Evolutionary conservation across 2,113 vertebrate genomes (phyloP), one percentile per base, ranked within the genome.

Genomic region (Numida meleagris): DNA sequence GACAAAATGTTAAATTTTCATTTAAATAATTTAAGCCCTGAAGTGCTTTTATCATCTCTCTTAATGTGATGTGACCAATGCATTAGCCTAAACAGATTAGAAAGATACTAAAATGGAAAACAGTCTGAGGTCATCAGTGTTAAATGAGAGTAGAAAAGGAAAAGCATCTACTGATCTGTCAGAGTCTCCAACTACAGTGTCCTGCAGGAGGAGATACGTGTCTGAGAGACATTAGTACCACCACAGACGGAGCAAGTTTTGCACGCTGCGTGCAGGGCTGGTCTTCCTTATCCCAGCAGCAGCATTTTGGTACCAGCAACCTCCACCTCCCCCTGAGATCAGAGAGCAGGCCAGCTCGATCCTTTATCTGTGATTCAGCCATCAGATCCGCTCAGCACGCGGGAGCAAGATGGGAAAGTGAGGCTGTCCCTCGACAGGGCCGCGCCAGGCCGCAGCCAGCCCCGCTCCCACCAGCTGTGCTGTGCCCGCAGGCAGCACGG

Each of bases 401-500:
- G 18, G 67, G 31, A 77, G 58, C 71, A 3, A 16, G 63, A 57
- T 4, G 15, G 19, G n/a, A 25, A 36, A 23, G 59, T 46, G 53
- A 29, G 46, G 25, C 55, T 8, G 1, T 3, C 19, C 76, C 3
- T 2, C 0, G 0, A 24, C 48, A 33, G 62, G 14, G 10, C 53
- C 18, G 27, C 58, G 43, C 40, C 36, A 3, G 5, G 63, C 53
- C 53, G 78, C 74, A 81, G 84, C 78, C 51, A 53, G 27, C 51
- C 51, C 51, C 9, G 51, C 27, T 53, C 51, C 51, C 48, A 29
- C 51, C 51, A 53, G 51, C 51, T 53, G 51, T 10, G 27, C 51
- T 17, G 53, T 57, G 53, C 53, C 4, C 4, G 6, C 1, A 12
- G 73, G 31, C 1, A 3, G 40, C 89, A 33, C 80, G 45, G 50